Base-by-base conservation (phyloP, 2,888 invertebrate genomes). In the Crematogaster levior region DNA sequence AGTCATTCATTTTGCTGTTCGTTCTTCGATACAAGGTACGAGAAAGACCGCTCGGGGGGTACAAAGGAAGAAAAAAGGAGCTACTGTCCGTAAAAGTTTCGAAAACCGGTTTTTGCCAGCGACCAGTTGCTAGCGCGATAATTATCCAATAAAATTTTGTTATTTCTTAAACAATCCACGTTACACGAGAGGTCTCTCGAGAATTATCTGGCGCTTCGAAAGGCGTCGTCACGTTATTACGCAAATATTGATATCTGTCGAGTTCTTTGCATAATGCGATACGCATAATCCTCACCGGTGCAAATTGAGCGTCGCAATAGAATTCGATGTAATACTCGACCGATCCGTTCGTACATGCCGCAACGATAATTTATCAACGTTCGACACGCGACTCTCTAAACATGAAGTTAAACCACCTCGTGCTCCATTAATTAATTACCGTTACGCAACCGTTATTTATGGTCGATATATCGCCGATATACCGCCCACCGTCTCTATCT, bases 1-100 rank as follows among this genome's bases (percentile, higher is more conserved):
- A 82, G 40, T 79, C 82, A 79, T 82, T 82, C 77, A 61, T 72
- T 63, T 34, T 63, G 79, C 37, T 15, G 65, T 27, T 24, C 56
- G 27, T 15, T 51, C 21, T 21, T 51, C 56, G 24, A 27, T 6
- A 40, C 30, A 18, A 34, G 40, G 40, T 3, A 15, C 30, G 61
- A 48, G 18, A 48, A 30, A 34, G 43, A 48, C 21, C 53, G 34
- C n/a, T 27, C 27, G 40, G 6, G 12, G 34, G 1, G 37, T 21
- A 37, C 5, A n/a, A 60, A 74, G 34, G 43, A 3, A 74, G 37
- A n/a, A 37, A n/a, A 37, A 51, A 15, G 34, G 37, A 40, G 7
- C 4, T 18, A n/a, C 27, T 40, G 65, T 65, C 48, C 21, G 60
- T 18, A 21, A 21, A 46, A 63, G 21, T 53, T 40, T 65, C 40